Percentiles rank a stretch among this genome's conserved stretches.
Conservation (phyloP, 1,140 invertebrate species). For the Vollenhovia emeryi region DNA sequence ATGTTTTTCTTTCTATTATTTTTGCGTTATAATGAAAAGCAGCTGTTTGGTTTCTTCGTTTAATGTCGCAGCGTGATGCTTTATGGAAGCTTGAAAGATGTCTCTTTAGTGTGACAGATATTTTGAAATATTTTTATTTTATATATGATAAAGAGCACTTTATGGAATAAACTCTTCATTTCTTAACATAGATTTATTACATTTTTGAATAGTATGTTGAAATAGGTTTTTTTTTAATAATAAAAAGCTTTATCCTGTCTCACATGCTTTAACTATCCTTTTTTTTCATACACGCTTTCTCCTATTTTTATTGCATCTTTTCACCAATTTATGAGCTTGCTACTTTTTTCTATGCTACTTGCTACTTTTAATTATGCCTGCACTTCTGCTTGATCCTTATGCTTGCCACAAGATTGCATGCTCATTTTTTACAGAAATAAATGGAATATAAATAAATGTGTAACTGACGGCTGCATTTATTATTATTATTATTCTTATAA, state of each 20-base stretch:
- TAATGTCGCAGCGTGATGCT: slow-evolving; percentile 11
- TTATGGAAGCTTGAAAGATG: slow-evolving; percentile 23
- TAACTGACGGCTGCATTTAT: not conserved
- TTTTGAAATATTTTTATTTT: slow-evolving; percentile 65
- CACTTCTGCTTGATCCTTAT: not conserved
- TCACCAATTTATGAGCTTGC: slow-evolving; percentile 22
- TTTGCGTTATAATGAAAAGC: slow-evolving; percentile 64
- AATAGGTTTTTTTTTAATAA: slow-evolving; percentile 69
- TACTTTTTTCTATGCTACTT: not conserved
- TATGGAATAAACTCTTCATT: slow-evolving; percentile 60
- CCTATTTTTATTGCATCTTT: slow-evolving; percentile 33
- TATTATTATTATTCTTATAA: slow-evolving; percentile 18
- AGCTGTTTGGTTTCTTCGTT: slow-evolving; percentile 69
- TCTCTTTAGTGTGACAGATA: slow-evolving; percentile 52
- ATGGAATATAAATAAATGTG: slow-evolving; percentile 37
- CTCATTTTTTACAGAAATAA: not conserved
- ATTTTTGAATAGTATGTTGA: slow-evolving; percentile 57
- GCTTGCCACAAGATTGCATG: slow-evolving; percentile 42
- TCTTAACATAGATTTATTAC: slow-evolving; percentile 64
- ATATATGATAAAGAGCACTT: slow-evolving; percentile 46
- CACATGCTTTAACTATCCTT: slow-evolving; percentile 69
- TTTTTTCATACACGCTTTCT: slow-evolving; percentile 68
- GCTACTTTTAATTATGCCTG: not conserved
- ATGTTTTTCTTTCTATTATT: slow-evolving; percentile 65
- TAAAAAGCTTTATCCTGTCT: slow-evolving; percentile 73